Percentiles rank a stretch among this genome's conserved stretches.
Conservation (phyloP, 2,888 invertebrate species). For the Stomorhina lunata region DNA sequence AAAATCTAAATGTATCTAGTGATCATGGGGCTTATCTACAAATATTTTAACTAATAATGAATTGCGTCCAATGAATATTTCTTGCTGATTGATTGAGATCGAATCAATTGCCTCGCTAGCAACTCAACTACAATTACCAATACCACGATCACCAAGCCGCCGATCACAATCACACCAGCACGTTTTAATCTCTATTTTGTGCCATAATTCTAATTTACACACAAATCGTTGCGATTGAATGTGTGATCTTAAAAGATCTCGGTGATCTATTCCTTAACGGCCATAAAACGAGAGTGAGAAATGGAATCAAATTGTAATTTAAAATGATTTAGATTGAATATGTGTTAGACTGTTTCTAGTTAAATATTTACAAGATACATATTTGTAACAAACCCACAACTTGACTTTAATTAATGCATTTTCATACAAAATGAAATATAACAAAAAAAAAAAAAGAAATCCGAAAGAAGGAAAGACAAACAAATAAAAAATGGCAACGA, state of each 20-base stretch:
- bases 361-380: background rate
- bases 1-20: background rate
- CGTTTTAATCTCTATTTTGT: conserved; percentile 14
- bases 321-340: conserved; percentile 6
- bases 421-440: conserved; percentile 48
- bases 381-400: conserved; percentile 65
- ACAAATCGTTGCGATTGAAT: background rate
- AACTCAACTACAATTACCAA: background rate
- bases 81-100: conserved; percentile 25
- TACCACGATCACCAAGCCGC: background rate
- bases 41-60: background rate
- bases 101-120: background rate
- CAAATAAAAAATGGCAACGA: conserved; percentile 51
- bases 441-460: background rate
- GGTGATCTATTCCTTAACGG: background rate
- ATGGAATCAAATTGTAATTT: background rate
- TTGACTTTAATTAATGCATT: conserved; percentile 77
- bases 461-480: background rate
- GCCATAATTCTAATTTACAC: background rate
- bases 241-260: too few species aligned
- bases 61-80: conserved; percentile 10
- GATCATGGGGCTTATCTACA: background rate
- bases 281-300: background rate
- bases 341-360: background rate
- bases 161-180: too few species aligned